phyloP scores from a whole-genome alignment of 2,888 invertebrate species.

The Uropetala carovei region DNA sequence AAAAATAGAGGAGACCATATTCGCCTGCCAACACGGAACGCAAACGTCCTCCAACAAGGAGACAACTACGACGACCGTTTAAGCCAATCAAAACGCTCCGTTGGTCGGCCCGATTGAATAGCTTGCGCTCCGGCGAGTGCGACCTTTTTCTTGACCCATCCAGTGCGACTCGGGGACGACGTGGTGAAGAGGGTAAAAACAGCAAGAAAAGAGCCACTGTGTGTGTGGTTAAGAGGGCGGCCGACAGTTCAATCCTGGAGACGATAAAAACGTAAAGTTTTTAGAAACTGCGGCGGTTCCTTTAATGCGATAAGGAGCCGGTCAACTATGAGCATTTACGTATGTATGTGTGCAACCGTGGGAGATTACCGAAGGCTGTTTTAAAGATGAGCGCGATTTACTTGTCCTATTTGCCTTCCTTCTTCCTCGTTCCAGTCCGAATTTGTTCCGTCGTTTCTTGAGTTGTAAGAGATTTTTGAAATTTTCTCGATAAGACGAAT shows the following conservation, averaged over 20 bases:
- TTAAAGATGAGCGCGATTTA: background rate
- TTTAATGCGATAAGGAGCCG: background rate
- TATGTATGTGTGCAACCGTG: background rate
- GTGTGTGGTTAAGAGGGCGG: background rate
- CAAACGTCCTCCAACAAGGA: background rate
- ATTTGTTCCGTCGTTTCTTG: too few species aligned
- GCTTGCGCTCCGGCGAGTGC: background rate
- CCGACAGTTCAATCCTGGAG: background rate
- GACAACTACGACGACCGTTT: background rate
- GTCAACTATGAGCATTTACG: background rate
- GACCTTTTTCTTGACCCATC: constrained; percentile 14
- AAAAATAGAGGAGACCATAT: background rate
- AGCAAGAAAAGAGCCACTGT: background rate
- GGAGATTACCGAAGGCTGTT: background rate
- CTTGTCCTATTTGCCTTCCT: background rate
- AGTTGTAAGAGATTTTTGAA: too few species aligned
- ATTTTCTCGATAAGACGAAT: too few species aligned
- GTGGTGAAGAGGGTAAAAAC: background rate
- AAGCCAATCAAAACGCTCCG: constrained; percentile 1
- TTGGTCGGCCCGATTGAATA: background rate
- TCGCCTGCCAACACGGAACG: background rate
- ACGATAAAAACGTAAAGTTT: constrained; percentile 2
- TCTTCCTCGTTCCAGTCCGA: too few species aligned
- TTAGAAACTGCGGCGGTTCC: background rate
- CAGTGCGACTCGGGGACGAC: background rate